These are phyloP conservation scores for Ceyx melanurus DNA, from an alignment of 2,113 vertebrate species.

Conservation along the genomic window DNA sequence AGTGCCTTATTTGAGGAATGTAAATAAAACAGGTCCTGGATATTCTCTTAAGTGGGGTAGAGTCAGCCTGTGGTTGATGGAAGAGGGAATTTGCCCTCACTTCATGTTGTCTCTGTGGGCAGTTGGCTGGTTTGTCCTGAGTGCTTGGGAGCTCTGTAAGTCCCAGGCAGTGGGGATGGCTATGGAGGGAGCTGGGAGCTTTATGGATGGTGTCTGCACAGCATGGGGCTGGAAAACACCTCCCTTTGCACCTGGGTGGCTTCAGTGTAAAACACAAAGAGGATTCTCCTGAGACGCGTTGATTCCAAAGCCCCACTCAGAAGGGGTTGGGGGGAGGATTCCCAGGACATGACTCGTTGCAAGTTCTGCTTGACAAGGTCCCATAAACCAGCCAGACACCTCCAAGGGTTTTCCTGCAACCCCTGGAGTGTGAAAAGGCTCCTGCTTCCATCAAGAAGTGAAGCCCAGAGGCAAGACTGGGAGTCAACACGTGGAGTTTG, in stretches of 20 bases:
- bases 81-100: not conserved
- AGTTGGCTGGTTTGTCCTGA: not conserved
- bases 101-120: not conserved
- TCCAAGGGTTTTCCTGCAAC: not conserved
- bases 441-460: not conserved
- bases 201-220: not conserved
- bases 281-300: not conserved
- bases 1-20: not conserved
- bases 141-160: not conserved
- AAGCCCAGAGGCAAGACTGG: not conserved
- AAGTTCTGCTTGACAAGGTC: not conserved
- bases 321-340: not conserved
- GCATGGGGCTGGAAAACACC: not conserved
- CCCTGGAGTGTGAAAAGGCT: not conserved
- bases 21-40: constrained; percentile 34
- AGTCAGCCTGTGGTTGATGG: not conserved
- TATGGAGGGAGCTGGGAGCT: not conserved
- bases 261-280: not conserved
- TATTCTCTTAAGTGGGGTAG: not conserved
- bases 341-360: not conserved
- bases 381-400: not conserved
- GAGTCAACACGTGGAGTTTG: not conserved
- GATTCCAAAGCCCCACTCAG: not conserved
- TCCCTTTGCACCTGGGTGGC: not conserved
- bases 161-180: not conserved